Base-by-base conservation (phyloP, 2,113 vertebrate genomes). In the Nycticebus coucang region DNA sequence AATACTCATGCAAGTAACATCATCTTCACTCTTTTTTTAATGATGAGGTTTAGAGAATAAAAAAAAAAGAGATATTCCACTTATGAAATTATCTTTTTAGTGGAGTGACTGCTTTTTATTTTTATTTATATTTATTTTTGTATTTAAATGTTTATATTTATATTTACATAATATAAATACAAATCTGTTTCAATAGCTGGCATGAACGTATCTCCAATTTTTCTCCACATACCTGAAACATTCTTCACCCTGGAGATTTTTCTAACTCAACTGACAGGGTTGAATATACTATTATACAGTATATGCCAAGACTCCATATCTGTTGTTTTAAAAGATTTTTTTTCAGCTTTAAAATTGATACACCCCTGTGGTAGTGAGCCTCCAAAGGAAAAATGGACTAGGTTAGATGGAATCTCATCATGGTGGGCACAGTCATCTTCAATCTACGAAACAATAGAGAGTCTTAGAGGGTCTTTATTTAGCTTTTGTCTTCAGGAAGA, bases 1-100 rank as follows among this genome's bases (percentile, higher is more conserved):
- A 10, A 8, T 50, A 79, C 0, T 28, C 79, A 83, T 28, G 64
- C 35, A 84, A 62, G 35, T 62, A 55, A 75, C 15, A 72, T 72
- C 15, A 50, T 62, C 77, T 13, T 80, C 28, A 62, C 64, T 50
- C 55, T 66, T 62, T 14, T 60, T 13, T 18, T 30, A 82, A 71
- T 72, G 41, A 78, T 85, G 55, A 79, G 0, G 30, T 53, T 82
- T 92, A 24, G 41, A 85, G 57, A 85, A 11, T 28, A 72, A 35
- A 89, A 55, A 83, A 17, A 75, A 24, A 83, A 81, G 22, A 89
- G 15, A 69, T 26, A 74, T 33, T 79, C 53, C 93, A 66, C 53
- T 74, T 35, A 53, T 93, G 14, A 81, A 94, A 95, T 55, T n/a
- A 80, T 87, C 30, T 91, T 81, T 94, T 50, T 33, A 60, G 72